Percentiles rank a stretch among this genome's conserved stretches.
phyloP scores from a whole-genome alignment of 2,797 vertebrate species.

The Cryptoprocta ferox region DNA sequence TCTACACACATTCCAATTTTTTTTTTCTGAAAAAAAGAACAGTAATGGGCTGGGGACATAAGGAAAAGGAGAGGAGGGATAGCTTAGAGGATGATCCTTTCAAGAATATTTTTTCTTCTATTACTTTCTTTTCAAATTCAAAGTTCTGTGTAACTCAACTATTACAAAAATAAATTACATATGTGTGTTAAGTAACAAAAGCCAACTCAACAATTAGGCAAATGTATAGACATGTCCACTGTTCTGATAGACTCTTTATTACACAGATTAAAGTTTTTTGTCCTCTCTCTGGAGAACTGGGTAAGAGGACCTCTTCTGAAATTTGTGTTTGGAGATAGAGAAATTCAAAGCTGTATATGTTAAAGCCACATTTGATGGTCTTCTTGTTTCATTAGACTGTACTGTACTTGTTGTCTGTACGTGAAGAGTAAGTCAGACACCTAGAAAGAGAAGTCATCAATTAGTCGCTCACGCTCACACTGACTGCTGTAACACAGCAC shows the following conservation, averaged over 20 bases:
- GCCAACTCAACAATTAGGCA: not conserved
- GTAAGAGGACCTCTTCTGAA: not conserved
- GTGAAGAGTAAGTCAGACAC: accelerated
- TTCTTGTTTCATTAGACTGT: not conserved
- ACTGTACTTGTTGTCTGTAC: accelerated
- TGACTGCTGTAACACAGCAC: not conserved
- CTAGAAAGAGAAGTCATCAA: accelerated
- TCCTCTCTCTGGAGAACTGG: not conserved
- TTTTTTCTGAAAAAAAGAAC: not conserved
- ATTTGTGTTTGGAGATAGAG: not conserved
- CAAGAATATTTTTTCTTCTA: not conserved
- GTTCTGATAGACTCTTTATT: not conserved
- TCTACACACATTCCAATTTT: not conserved
- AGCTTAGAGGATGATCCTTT: not conserved
- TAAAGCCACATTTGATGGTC: not conserved
- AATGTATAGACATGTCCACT: not conserved
- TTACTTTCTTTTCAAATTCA: not conserved
- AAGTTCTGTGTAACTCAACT: not conserved
- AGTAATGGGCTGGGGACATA: not conserved
- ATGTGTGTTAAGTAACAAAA: not conserved
- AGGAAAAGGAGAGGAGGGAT: accelerated
- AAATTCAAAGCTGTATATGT: accelerated
- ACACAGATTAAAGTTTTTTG: not conserved
- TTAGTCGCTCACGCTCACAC: not conserved
- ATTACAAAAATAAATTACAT: not conserved